Percentiles rank a stretch among this genome's conserved stretches.
Evolutionary conservation across 2,113 vertebrate species (phyloP).

Genomic region (Leucoraja erinaceus): DNA sequence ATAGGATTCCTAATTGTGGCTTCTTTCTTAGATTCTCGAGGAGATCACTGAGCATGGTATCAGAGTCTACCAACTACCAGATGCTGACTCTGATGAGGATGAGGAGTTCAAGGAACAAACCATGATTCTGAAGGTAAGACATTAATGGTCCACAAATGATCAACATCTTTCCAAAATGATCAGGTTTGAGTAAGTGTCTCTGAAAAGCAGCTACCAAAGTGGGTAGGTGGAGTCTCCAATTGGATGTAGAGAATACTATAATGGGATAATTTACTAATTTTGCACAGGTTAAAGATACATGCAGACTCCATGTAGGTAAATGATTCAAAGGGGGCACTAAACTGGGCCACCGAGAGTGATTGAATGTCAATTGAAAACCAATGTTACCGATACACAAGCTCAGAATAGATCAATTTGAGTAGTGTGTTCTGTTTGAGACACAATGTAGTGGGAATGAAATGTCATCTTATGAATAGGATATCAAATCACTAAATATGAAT

Average conservation of each 20-base stretch:
- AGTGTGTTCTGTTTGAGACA: not conserved
- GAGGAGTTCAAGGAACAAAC: slow-evolving; percentile 93
- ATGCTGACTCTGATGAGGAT: slow-evolving; percentile 88
- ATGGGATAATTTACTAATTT: not conserved
- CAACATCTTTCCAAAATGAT: not conserved
- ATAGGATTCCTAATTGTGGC: not conserved
- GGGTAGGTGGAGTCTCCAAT: not conserved
- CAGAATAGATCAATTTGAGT: not conserved
- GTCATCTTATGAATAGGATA: not conserved
- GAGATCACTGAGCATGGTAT: slow-evolving; percentile 86
- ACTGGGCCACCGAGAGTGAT: not conserved
- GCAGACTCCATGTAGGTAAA: not conserved
- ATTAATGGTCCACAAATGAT: not conserved
- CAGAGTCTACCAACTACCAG: slow-evolving; percentile 82
- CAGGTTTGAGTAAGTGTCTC: not conserved
- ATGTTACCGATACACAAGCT: not conserved
- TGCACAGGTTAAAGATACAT: not conserved
- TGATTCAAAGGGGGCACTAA: not conserved
- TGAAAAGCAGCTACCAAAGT: too few species aligned
- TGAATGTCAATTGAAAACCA: not conserved
- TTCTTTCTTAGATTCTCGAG: slow-evolving; percentile 67
- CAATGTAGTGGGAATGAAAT: not conserved
- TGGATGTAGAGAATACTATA: not conserved
- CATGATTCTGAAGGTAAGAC: slow-evolving; percentile 73
- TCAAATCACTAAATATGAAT: not conserved